Evolutionary conservation across 2,113 vertebrate genomes (phyloP).

Genomic region (Syrrhaptes paradoxus): DNA sequence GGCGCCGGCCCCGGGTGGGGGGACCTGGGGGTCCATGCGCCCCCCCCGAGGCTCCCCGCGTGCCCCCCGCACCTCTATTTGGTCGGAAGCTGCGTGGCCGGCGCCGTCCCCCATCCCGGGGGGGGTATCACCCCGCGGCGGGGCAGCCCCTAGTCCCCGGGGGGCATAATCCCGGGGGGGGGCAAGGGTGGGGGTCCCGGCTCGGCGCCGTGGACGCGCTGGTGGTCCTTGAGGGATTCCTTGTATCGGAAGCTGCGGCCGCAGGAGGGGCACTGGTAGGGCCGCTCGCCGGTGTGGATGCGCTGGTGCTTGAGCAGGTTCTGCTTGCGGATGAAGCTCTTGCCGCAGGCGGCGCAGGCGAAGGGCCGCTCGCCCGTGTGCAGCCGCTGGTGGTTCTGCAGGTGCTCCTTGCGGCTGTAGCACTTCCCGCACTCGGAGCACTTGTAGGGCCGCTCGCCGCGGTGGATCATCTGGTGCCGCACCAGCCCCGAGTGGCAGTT

Average conservation of each 20-base stretch:
- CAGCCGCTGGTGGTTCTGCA: slow-evolving; percentile 81
- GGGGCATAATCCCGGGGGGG: background rate
- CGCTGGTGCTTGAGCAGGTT: background rate
- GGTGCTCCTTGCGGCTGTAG: slow-evolving; percentile 80
- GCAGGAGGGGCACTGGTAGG: slow-evolving; percentile 68
- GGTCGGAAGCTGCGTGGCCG: slow-evolving; percentile 7
- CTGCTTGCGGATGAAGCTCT: slow-evolving; percentile 72
- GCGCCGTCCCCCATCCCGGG: background rate
- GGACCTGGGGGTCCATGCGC: background rate
- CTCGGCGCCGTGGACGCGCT: slow-evolving; percentile 34
- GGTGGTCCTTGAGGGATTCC: slow-evolving; percentile 69
- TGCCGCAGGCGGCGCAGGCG: slow-evolving; percentile 78
- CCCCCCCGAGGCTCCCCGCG: background rate
- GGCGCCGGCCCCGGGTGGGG: background rate
- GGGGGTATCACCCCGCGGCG: background rate
- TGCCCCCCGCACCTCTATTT: background rate
- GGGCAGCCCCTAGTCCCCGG: background rate
- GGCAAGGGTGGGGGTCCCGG: background rate
- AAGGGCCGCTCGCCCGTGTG: slow-evolving; percentile 83
- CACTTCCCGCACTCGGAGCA: slow-evolving; percentile 79
- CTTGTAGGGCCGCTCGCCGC: slow-evolving; percentile 76
- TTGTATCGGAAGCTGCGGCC: slow-evolving; percentile 70
- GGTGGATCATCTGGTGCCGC: slow-evolving; percentile 77
- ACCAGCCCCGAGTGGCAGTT: slow-evolving; percentile 79
- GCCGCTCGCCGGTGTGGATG: background rate